phyloP scores from a whole-genome alignment of 2,113 vertebrate species.

The Girardinichthys multiradiatus region DNA sequence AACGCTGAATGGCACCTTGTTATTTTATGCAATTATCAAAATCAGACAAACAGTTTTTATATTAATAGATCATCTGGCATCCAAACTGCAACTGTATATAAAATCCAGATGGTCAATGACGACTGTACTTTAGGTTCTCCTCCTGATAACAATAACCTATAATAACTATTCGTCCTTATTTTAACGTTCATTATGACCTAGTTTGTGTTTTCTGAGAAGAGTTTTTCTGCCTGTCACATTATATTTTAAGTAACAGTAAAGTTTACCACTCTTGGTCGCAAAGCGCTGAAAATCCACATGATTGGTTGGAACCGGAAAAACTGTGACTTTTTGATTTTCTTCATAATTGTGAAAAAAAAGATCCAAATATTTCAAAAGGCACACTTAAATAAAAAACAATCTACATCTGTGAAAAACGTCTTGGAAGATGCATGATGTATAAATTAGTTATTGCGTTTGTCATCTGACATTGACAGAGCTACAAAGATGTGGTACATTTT shows the following conservation, averaged over 20 bases:
- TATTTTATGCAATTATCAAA: not conserved
- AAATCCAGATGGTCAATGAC: too few relatives aligned
- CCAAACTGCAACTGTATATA: not conserved
- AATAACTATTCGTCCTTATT: not conserved
- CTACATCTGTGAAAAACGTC: not conserved
- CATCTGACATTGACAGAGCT: too few relatives aligned
- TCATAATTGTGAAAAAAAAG: too few relatives aligned
- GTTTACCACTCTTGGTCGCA: not conserved
- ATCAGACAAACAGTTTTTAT: not conserved
- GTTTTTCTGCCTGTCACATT: too few relatives aligned
- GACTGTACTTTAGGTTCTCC: not conserved
- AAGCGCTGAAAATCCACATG: not conserved
- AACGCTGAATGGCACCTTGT: not conserved
- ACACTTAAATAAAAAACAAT: too few relatives aligned
- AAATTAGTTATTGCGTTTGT: too few relatives aligned
- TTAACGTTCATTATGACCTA: not conserved
- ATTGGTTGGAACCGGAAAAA: accelerated
- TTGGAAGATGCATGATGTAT: not conserved
- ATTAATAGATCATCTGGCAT: not conserved
- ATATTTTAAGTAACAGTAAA: too few relatives aligned
- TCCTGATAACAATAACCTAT: not conserved
- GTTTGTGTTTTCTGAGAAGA: too few relatives aligned
- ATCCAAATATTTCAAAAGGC: not conserved
- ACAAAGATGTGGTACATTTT: too few relatives aligned
- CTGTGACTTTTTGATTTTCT: too few relatives aligned